Evolutionary conservation across 2,113 vertebrate species (phyloP).

Genomic region (Talpa occidentalis): DNA sequence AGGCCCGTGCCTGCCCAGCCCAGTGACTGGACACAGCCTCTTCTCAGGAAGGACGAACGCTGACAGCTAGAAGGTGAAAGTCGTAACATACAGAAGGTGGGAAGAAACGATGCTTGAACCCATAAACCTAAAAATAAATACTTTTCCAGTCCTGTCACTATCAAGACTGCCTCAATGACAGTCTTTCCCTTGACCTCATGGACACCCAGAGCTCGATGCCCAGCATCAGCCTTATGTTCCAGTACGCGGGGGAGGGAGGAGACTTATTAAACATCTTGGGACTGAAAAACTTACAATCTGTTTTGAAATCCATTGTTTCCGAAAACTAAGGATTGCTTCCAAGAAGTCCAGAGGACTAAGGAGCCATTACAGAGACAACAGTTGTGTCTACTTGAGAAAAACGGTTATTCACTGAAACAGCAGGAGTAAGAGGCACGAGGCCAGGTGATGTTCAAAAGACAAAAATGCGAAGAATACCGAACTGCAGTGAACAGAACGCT

Average conservation of each 20-base stretch:
- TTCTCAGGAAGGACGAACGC: not conserved
- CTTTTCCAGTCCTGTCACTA: not conserved
- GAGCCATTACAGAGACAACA: not conserved
- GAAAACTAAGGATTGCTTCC: not conserved
- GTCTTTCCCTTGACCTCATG: no score
- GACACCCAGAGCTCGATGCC: no score
- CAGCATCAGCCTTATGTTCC: not conserved
- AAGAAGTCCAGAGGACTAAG: not conserved
- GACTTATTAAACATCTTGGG: not conserved
- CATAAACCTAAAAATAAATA: not conserved
- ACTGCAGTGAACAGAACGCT: not conserved
- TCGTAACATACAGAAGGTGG: not conserved
- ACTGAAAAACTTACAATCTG: not conserved
- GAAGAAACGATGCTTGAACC: not conserved
- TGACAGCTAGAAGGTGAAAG: not conserved
- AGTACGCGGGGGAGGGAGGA: not conserved
- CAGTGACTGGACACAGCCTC: not conserved
- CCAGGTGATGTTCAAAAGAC: not conserved
- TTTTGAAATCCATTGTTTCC: not conserved
- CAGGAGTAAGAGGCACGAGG: not conserved
- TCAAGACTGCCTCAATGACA: not conserved
- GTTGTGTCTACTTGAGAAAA: not conserved
- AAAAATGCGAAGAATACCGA: not conserved
- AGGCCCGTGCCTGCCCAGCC: not conserved
- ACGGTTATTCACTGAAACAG: not conserved